Base-by-base conservation (phyloP, 2,888 invertebrate genomes). In the Crossocerus cetratus region DNA sequence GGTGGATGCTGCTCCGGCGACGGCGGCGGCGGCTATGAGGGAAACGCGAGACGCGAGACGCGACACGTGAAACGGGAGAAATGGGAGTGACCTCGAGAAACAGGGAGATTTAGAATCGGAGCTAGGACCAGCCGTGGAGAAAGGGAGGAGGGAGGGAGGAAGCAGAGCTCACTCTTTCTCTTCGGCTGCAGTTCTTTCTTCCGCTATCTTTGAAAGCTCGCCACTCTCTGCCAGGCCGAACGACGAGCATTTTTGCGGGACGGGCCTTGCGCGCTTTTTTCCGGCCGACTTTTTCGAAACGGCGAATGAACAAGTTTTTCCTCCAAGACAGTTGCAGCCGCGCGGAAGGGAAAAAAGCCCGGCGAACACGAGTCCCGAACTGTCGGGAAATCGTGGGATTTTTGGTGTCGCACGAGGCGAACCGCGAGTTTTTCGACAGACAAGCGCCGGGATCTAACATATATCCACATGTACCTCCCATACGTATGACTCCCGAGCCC, bases 221-320 rank as follows among this genome's bases (percentile, higher is more conserved):
- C 20, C 21, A 32, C 22, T 43, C 44, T 45, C 53, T 53, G 43
- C 42, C 54, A 43, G 53, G 44, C 20, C 53, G 49, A 73, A 54
- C 45, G 61, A 65, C 64, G 55, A 71, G 21, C 65, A 63, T 49
- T 82, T 81, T 78, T 80, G 74, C 60, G n/a, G n/a, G 65, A 66
- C 75, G 76, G 84, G 5, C 5, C 69, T 78, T 69, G 67, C 32
- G 11, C 72, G 72, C 67, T 82, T 82, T 83, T 86, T 85, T 83
- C 77, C 77, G 80, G 81, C 79, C 81, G 78, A 82, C 81, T 83
- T 82, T 80, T 84, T 83, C 74, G 78, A 43, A 75, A 68, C 74
- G 77, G 83, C 78, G 45, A 65, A 54, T 49, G 69, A 23, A 59
- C 62, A 57, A 67, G 65, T 63, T 81, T 83, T 80, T 82, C 66